Evolutionary conservation across 2,797 vertebrate genomes (phyloP).

Genomic region (Gorsachius magnificus): DNA sequence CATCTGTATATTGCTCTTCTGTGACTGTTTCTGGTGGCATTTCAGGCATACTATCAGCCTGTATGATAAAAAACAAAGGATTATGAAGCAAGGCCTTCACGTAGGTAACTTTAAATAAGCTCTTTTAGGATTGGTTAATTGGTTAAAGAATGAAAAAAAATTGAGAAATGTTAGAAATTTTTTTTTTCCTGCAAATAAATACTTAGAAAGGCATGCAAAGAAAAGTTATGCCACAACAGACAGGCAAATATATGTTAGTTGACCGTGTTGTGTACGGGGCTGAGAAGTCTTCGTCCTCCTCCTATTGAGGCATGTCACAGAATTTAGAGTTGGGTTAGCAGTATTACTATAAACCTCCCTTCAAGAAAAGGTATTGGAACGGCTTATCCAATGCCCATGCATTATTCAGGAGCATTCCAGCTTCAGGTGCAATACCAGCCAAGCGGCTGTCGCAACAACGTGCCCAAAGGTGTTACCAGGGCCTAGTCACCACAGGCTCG

Average conservation of each 20-base stretch:
- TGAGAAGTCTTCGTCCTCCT: not conserved
- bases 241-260: not conserved
- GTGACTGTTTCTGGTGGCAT: slow-evolving; percentile 88
- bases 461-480: not conserved
- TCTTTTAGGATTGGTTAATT: not conserved
- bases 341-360: not conserved
- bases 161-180: not conserved
- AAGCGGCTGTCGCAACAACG: not conserved
- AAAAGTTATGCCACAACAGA: not conserved
- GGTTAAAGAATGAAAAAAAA: not conserved
- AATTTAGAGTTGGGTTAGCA: not conserved
- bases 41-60: slow-evolving; percentile 91
- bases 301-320: rapidly evolving
- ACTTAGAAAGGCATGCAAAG: slow-evolving; percentile 55
- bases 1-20: slow-evolving; percentile 92
- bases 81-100: not conserved
- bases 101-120: not conserved
- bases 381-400: not conserved
- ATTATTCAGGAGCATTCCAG: slow-evolving; percentile 15
- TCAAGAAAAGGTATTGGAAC: not conserved
- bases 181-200: not conserved
- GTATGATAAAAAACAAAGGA: slow-evolving; percentile 17
- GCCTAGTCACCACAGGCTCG: not conserved
- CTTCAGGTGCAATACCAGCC: not conserved
- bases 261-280: not conserved